These are phyloP conservation scores for Ornithoptera alexandrae DNA, from an alignment of 2,888 invertebrate species.

Conservation along the genomic window DNA sequence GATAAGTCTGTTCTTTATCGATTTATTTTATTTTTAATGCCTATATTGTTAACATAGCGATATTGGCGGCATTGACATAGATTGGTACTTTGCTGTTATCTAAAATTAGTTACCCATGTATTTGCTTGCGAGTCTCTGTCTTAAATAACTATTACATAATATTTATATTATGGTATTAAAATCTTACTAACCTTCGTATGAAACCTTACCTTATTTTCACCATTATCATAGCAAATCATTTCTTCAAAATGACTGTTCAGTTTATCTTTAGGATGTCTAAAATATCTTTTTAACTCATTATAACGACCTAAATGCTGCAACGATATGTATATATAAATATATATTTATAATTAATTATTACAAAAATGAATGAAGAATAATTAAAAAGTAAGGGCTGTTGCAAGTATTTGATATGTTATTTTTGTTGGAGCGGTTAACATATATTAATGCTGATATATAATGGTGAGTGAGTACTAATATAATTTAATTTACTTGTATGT, in stretches of 20 bases:
- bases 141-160: too few relatives aligned
- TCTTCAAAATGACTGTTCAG: slow-evolving; percentile 70
- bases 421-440: too few relatives aligned
- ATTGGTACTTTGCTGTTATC: background rate
- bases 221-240: slow-evolving; percentile 54
- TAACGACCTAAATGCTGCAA: slow-evolving; percentile 69
- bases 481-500: too few relatives aligned
- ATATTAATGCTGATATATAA: too few relatives aligned
- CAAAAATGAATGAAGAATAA: background rate
- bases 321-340: background rate
- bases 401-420: too few relatives aligned
- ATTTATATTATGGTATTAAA: too few relatives aligned
- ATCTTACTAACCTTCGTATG: too few relatives aligned
- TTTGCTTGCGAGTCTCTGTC: too few relatives aligned
- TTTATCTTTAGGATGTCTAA: slow-evolving; percentile 54
- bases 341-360: background rate
- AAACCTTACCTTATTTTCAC: slow-evolving; percentile 51
- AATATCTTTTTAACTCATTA: slow-evolving; percentile 58
- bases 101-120: background rate
- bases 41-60: too few relatives aligned
- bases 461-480: too few relatives aligned
- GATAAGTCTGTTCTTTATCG: too few relatives aligned
- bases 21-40: too few relatives aligned
- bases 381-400: background rate
- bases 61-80: background rate